Evolutionary conservation across 2,888 invertebrate genomes (phyloP), one percentile per base, ranked within the genome.

Genomic region (Nomada flava): DNA sequence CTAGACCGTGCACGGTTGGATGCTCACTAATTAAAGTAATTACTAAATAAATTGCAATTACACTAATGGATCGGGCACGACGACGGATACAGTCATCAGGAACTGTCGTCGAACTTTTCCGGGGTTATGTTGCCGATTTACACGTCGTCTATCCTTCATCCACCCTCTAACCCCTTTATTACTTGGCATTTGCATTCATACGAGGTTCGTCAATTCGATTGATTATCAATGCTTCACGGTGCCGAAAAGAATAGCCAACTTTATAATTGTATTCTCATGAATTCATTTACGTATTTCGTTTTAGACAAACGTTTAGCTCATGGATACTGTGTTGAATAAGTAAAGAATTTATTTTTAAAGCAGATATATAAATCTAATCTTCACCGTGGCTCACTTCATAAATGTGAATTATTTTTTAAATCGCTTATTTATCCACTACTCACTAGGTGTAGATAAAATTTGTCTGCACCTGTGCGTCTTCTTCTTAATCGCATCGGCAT

Each of bases 11-110:
- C 89, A 88, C 89, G 86, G 83, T 75, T 83, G 78, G 89, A 88
- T 91, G 91, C 90, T 92, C 90, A 91, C 92, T 93, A 93, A 93
- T 93, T 92, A 92, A 92, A 93, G 92, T 93, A 93, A 93, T 93
- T 93, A 92, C 92, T 92, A 92, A 93, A 93, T 93, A 93, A 93
- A 93, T 92, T 93, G 92, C 92, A 93, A 93, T 93, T 92, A 92
- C 91, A 91, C 92, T 93, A 93, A 93, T 93, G 93, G 93, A 89
- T 89, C 90, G 89, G 85, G 85, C 78, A 88, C 87, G 89, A 84
- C 87, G 89, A 84, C 87, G 87, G 85, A 88, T 89, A 89, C 86
- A 89, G 84, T 87, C 88, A 79, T 89, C 89, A 80, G 89, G 77
- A 88, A 88, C 89, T 86, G 89, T 89, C 88, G 89, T 88, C 89